Evolutionary conservation across 2,113 vertebrate species (phyloP).

Genomic region (Sapajus apella): DNA sequence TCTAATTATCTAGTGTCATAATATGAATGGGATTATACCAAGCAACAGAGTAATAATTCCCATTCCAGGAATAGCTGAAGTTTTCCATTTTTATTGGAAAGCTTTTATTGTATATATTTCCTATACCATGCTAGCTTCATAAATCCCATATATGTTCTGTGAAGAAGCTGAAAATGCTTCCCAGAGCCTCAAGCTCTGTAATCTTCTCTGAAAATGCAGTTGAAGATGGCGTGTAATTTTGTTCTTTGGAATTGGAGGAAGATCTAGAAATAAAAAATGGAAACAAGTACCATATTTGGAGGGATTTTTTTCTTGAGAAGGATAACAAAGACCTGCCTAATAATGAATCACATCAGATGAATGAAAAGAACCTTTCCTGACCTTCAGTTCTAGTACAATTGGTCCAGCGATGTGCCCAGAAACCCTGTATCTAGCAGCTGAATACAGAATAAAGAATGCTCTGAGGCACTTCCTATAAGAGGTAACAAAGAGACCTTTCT

Average conservation of each 20-base stretch:
- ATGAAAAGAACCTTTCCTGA: background rate
- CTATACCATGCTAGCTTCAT: background rate
- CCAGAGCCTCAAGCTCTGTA: background rate
- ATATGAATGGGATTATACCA: background rate
- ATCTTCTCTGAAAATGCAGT: background rate
- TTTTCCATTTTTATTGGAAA: background rate
- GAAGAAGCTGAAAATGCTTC: background rate
- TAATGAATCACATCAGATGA: constrained; percentile 21
- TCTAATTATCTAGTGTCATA: background rate
- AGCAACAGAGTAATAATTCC: background rate
- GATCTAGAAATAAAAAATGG: background rate
- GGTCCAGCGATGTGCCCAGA: background rate
- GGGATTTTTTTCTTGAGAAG: background rate
- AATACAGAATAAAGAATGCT: background rate
- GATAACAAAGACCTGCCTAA: background rate
- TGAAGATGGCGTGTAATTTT: background rate
- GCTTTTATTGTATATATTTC: no score
- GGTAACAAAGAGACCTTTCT: background rate
- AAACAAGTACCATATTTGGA: background rate
- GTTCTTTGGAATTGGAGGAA: background rate
- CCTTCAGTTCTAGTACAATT: background rate
- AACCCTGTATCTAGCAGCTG: background rate
- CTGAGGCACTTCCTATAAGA: background rate
- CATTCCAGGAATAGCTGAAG: background rate
- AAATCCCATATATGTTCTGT: background rate